Evolutionary conservation across 35 echinoderm and acorn worm genomes (phyloP), one percentile per base, ranked within the genome.

Genomic region (Heliocidaris tuberculata): DNA sequence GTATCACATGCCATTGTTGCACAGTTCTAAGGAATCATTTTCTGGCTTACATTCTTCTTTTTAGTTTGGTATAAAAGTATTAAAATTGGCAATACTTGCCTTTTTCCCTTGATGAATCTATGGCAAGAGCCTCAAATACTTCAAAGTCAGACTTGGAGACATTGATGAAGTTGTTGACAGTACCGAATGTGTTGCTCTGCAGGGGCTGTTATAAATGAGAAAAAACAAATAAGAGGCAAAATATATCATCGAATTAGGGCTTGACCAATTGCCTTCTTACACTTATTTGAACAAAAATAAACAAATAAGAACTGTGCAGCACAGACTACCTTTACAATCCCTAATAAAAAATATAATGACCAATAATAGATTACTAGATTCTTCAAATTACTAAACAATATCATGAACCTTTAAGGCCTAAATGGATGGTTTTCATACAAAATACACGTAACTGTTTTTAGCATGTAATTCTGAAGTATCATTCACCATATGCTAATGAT

Each of bases 101-200:
- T 94, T 85, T 97, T 61, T 92, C 97, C 49, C 94, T 97, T 13
- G 96, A 94, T 13, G 97, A 99, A 95, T 99, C 98, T 59, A 99
- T 97, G 32, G 97, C 98, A 96, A 99, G 85, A 30, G 98, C 98
- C 61, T 99, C 98, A 96, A 99, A 99, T 10, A 99, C 98, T 94
- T 99, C 97, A 99, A 99, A 99, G 60, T 99, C 98, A 61, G 98
- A 96, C 60, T 99, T 97, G 85, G 95, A 92, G 31, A 99, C 98
- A 56, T 95, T 96, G 59, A 99, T 87, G 17, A 96, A 61, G 85
- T 99, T 99, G 95, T 97, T 96, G 21, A 96, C 94, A 88, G 94
- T 95, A 27, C 98, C 98, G 88, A 94, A 95, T 88, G 95, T 95
- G 87, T 95, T 97, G 85, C 27, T 94, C 59, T 92, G 94, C 10